Conservation (phyloP, 2,888 invertebrate genomes). For the Pachydiplax longipennis region DNA sequence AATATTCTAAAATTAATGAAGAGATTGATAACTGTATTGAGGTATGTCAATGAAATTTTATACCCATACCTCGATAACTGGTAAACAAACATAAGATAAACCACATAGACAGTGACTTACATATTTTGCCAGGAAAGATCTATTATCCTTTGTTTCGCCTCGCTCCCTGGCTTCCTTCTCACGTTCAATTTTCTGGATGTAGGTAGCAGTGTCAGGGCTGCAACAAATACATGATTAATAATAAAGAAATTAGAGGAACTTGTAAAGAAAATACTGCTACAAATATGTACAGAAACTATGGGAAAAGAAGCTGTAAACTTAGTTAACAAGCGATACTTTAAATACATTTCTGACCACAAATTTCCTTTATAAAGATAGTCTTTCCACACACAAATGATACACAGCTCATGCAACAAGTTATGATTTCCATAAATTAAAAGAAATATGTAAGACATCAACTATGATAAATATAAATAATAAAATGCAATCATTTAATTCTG, state of each 20-base stretch:
- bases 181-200: conserved; percentile 90
- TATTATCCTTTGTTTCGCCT: conserved; percentile 90
- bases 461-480: neutral
- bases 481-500: neutral
- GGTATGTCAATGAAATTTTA: no score
- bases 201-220: conserved; percentile 94
- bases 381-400: no score
- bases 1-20: no score
- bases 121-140: conserved; percentile 97
- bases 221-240: neutral
- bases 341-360: no score
- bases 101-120: conserved; percentile 68
- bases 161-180: conserved; percentile 90
- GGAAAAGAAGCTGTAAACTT: neutral
- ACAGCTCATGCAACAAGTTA: no score
- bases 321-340: no score
- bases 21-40: no score
- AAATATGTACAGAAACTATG: neutral
- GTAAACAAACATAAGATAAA: neutral
- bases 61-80: conserved; percentile 47
- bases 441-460: conserved; percentile 50
- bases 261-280: neutral
- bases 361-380: no score
- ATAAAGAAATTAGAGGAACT: conserved; percentile 50
- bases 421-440: neutral